Percentiles rank a stretch among this genome's conserved stretches.
These are phyloP conservation scores for Zaprionus lineosus DNA, from an alignment of 2,888 invertebrate genomes.

Conservation along the genomic window DNA sequence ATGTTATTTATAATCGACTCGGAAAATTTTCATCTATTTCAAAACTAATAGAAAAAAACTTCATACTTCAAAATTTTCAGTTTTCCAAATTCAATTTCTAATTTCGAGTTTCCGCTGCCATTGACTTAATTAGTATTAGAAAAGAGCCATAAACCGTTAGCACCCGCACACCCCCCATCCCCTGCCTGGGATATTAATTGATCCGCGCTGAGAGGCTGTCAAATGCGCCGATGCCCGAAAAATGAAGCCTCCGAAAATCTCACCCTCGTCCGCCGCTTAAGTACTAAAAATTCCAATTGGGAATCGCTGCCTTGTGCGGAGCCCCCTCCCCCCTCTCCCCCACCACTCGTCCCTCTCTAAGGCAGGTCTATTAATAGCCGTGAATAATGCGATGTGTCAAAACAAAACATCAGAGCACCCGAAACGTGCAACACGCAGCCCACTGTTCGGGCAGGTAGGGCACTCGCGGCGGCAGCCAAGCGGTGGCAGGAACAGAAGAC, in stretches of 20 bases:
- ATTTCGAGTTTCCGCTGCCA: slow-evolving; percentile 15
- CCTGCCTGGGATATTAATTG: slow-evolving; percentile 63
- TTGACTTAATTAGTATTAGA: slow-evolving; percentile 59
- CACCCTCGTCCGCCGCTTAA: slow-evolving; percentile 27
- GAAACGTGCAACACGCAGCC: too few species aligned
- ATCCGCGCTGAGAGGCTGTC: slow-evolving; percentile 69
- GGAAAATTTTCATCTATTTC: slow-evolving; percentile 25
- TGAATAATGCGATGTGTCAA: slow-evolving; percentile 71
- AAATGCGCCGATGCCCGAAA: slow-evolving; percentile 60
- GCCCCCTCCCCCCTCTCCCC: slow-evolving; percentile 6
- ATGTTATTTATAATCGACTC: slow-evolving; percentile 44
- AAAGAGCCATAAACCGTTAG: slow-evolving; percentile 62
- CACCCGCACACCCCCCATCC: slow-evolving; percentile 7
- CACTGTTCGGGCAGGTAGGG: slow-evolving; percentile 15
- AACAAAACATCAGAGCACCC: slow-evolving; percentile 73
- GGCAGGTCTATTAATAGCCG: slow-evolving; percentile 68
- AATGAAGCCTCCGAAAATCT: slow-evolving; percentile 40
- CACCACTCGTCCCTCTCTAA: too few species aligned
- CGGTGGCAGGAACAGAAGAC: slow-evolving; percentile 34
- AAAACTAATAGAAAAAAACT: slow-evolving; percentile 34
- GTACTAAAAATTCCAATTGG: slow-evolving; percentile 62
- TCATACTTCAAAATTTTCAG: too few species aligned
- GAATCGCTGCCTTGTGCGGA: slow-evolving; percentile 1
- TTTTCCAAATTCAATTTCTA: too few species aligned
- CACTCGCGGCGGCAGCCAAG: slow-evolving; percentile 22